Conservation (phyloP, 2,888 invertebrate species). For the Myathropa florea region DNA sequence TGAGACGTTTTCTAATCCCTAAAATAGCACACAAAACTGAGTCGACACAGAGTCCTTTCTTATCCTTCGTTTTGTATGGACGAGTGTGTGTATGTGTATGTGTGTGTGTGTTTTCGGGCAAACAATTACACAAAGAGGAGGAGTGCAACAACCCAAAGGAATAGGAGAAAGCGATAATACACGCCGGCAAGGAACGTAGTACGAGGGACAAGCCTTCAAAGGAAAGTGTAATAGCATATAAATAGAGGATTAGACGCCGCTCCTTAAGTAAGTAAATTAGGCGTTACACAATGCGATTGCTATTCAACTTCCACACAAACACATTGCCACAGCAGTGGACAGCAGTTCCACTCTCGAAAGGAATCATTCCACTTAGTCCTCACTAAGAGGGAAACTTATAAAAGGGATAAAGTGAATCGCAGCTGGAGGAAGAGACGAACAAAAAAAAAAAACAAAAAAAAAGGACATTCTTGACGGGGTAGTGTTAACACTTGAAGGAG, state of each 20-base stretch:
- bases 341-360: not conserved
- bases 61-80: not conserved
- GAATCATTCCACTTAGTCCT: not conserved
- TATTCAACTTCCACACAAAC: slow-evolving; percentile 9
- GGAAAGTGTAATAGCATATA: slow-evolving; percentile 58
- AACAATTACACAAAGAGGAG: slow-evolving; percentile 14
- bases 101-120: slow-evolving; percentile 24
- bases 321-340: not conserved
- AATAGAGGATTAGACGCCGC: slow-evolving; percentile 62
- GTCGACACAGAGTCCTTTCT: slow-evolving; percentile 24
- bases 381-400: slow-evolving; percentile 6
- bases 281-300: slow-evolving; percentile 61
- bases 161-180: not conserved
- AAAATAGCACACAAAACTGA: slow-evolving; percentile 38
- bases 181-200: slow-evolving; percentile 23
- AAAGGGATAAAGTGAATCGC: slow-evolving; percentile 38
- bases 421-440: not conserved
- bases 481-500: slow-evolving; percentile 42
- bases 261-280: slow-evolving; percentile 66
- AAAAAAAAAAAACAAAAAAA: no score
- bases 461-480: slow-evolving; percentile 45
- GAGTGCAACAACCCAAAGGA: slow-evolving; percentile 53
- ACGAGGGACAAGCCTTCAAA: slow-evolving; percentile 40
- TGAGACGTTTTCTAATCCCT: slow-evolving; percentile 61
- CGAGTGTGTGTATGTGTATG: not conserved